A percentile compares a stretch with the other conserved stretches of the same genome.
Evolutionary conservation across 2,113 vertebrate species (phyloP).

Genomic region (Pseudois nayaur): DNA sequence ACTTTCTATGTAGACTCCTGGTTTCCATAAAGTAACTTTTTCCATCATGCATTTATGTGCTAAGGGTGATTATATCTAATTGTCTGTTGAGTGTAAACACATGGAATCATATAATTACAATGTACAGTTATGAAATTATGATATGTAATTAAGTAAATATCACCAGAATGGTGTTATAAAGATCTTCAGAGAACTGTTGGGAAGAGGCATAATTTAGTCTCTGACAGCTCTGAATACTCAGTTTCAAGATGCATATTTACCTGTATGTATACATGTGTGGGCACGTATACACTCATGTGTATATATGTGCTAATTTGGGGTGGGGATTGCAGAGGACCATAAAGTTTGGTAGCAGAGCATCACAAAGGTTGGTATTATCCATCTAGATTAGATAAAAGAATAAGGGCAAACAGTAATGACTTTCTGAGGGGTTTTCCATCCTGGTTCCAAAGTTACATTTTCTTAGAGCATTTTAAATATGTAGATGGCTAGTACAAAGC

Average conservation of each 20-base stretch:
- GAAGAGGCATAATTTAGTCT: neutral
- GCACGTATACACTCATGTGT: neutral
- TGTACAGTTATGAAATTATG: constrained; percentile 43
- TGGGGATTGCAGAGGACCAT: neutral
- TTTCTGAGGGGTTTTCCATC: neutral
- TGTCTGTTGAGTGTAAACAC: constrained; percentile 51
- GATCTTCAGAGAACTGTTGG: constrained; percentile 20
- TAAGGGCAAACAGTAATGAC: neutral
- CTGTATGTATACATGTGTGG: neutral
- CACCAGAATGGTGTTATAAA: constrained; percentile 22
- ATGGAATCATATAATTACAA: constrained; percentile 59
- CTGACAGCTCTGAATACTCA: neutral
- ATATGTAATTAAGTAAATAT: constrained; percentile 59
- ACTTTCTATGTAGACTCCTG: neutral
- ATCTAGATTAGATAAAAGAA: neutral
- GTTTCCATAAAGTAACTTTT: constrained; percentile 24
- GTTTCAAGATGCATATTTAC: neutral
- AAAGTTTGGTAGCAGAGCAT: neutral
- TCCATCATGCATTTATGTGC: constrained; percentile 20
- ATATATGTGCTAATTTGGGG: neutral
- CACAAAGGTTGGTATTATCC: neutral
- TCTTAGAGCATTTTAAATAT: neutral
- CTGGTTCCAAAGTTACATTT: neutral
- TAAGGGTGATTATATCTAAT: constrained; percentile 54
- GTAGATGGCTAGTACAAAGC: neutral